Evolutionary conservation across 2,113 vertebrate species (phyloP), one percentile per base, ranked within the genome.

Genomic region (Furnarius figulus): DNA sequence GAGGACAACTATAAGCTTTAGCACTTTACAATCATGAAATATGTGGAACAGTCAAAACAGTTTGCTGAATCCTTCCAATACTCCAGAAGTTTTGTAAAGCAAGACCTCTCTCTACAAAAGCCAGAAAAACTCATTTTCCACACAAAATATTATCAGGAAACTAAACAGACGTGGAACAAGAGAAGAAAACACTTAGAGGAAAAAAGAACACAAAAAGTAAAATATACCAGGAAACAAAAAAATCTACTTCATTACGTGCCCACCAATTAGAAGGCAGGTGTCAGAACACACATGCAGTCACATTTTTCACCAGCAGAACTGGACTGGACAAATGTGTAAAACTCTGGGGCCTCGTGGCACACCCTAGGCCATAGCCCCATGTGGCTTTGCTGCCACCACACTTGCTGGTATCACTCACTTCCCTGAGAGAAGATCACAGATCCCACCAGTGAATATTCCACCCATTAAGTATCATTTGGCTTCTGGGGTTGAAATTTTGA

Each of bases 361-460:
- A 0, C 3, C 33, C 30, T 2, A 17, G 31, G 11, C 31, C 39
- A 49, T 33, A 71, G 37, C 5, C 15, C 7, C 1, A 0, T 2
- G 24, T 9, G 65, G 39, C 25, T 89, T 56, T 35, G 18, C 39
- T 72, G n/a, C 8, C 23, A 72, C 7, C 49, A 65, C 1, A 0
- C 7, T 46, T 10, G 1, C 33, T 44, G 55, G 14, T 4, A 1
- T 55, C 47, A 37, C 24, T 31, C 49, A 16, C 39, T 50, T 50
- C 58, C 35, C 58, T 6, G 9, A 39, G 6, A 75, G 33, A 67
- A 68, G 0, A 0, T 0, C 0, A 39, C 2, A 28, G 24, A 47
- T 14, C 53, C 35, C 40, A 14, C 17, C 33, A 49, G 40, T 14
- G 52, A 75, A n/a, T 37, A 71, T 27, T 31, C 31, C n/a, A 11